Base-by-base conservation (phyloP, 2,113 vertebrate species). In the Equus quagga region DNA sequence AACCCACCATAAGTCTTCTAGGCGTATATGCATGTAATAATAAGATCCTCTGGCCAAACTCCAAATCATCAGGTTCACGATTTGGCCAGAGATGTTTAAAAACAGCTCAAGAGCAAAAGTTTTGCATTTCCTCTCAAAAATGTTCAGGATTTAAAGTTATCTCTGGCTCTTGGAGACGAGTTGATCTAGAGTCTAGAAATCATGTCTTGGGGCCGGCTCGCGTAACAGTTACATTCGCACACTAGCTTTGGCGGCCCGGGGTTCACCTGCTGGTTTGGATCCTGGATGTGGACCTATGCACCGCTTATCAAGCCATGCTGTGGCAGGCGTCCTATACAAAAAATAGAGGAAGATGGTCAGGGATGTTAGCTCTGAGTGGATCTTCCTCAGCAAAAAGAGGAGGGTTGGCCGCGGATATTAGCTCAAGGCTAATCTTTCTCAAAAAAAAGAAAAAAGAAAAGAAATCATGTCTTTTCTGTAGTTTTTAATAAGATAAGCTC, bases 381-480 rank as follows among this genome's bases (percentile, higher is more conserved):
- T 41, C 36, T 41, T 41, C 36, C 36, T 41, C 36, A 41, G 36
- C 36, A 41, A 41, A 41, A 41, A 41, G 36, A 41, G 36, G 36
- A 41, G 36, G 36, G 36, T 41, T 41, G 36, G 36, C 36, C 36
- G 36, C 36, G 3, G 36, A 41, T 41, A 41, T 41, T 41, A 41
- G 36, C 36, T 41, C 36, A 41, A 41, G 36, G 36, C 36, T 41
- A 41, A 41, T 41, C 36, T 41, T 41, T 41, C 36, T 41, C 36
- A 41, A 41, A 41, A 41, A 41, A 41, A 41, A 41, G 36, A 41
- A 41, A 41, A 41, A 41, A 41, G 36, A 41, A 41, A 73, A 84
- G 36, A 84, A 91, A 72, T 76, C 28, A 24, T 65, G 44, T 58
- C 36, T 96, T 93, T 80, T 85, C 46, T 84, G 70, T 86, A n/a